These are phyloP conservation scores for Trachelus stipa DNA, from an alignment of 2,888 invertebrate genomes.

Conservation along the genomic window DNA sequence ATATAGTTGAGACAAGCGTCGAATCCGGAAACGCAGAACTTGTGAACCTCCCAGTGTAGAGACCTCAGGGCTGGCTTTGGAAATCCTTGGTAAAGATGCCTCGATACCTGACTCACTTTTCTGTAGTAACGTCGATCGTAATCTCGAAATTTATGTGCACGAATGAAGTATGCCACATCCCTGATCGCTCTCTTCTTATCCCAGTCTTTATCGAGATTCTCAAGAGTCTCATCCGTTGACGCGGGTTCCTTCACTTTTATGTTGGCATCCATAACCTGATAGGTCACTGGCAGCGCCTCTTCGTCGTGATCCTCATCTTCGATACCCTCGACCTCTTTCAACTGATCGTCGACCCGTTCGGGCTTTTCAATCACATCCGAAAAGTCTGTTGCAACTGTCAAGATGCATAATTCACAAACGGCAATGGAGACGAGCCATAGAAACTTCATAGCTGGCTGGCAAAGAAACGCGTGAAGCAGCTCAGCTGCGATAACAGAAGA, in stretches of 20 bases:
- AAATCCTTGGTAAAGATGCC: slow-evolving; percentile 66
- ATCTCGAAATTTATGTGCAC: slow-evolving; percentile 75
- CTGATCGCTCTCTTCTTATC: slow-evolving; percentile 67
- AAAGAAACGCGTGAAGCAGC: too few relatives aligned
- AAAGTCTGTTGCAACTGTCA: slow-evolving; percentile 15
- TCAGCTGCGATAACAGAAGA: too few relatives aligned
- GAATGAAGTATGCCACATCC: slow-evolving; percentile 73
- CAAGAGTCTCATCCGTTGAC: slow-evolving; percentile 33
- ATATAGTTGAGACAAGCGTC: slow-evolving; percentile 72
- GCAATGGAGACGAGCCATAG: too few relatives aligned
- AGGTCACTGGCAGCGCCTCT: slow-evolving; percentile 40
- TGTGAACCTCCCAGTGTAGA: slow-evolving; percentile 74
- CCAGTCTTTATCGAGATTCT: slow-evolving; percentile 37
- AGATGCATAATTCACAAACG: slow-evolving; percentile 14
- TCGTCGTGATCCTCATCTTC: slow-evolving; percentile 28
- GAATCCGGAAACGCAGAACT: slow-evolving; percentile 70
- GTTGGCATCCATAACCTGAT: slow-evolving; percentile 50
- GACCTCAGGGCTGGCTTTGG: slow-evolving; percentile 71
- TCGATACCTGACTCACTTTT: slow-evolving; percentile 49
- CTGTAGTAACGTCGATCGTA: slow-evolving; percentile 71
- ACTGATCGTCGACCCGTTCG: slow-evolving; percentile 8
- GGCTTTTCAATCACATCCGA: slow-evolving; percentile 21
- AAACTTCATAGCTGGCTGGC: too few relatives aligned
- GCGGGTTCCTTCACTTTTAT: slow-evolving; percentile 46
- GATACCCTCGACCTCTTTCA: slow-evolving; percentile 4